These are phyloP conservation scores for Gymnorhina tibicen DNA, from an alignment of 2,113 vertebrate genomes.

Conservation along the genomic window DNA sequence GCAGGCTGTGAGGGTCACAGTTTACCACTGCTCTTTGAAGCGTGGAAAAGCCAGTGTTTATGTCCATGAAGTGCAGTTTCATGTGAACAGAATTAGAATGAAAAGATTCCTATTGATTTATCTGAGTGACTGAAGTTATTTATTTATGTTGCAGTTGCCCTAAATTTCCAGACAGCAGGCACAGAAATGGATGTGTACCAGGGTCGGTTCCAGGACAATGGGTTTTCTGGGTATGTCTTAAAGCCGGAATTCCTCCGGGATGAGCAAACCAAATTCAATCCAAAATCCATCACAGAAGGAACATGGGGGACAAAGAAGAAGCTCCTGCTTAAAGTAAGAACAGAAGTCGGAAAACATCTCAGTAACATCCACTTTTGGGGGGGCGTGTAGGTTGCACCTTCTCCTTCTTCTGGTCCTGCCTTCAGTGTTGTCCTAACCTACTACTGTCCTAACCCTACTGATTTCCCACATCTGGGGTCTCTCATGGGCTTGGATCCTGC, in stretches of 20 bases:
- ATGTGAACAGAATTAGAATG: background rate
- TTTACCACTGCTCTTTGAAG: background rate
- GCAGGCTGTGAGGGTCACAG: background rate
- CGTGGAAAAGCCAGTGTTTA: background rate
- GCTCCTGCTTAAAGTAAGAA: constrained; percentile 84
- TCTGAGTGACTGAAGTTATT: background rate
- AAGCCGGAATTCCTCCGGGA: constrained; percentile 88
- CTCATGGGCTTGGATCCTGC: background rate
- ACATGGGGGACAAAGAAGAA: constrained; percentile 79
- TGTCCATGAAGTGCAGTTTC: background rate
- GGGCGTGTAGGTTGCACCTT: background rate
- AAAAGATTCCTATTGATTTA: background rate
- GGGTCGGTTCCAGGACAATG: constrained; percentile 88
- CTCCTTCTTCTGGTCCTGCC: background rate
- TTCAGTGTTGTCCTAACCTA: background rate
- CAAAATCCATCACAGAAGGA: constrained; percentile 73
- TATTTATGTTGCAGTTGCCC: constrained; percentile 79
- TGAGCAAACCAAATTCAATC: constrained; percentile 80
- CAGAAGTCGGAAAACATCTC: background rate
- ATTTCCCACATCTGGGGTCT: background rate
- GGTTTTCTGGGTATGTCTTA: constrained; percentile 85
- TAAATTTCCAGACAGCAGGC: constrained; percentile 92
- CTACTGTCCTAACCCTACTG: background rate
- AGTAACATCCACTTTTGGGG: background rate
- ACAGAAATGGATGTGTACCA: constrained; percentile 94